Percentiles rank a stretch among this genome's conserved stretches.
phyloP scores from a whole-genome alignment of 2,113 vertebrate genomes.

The Antigone vipio region DNA sequence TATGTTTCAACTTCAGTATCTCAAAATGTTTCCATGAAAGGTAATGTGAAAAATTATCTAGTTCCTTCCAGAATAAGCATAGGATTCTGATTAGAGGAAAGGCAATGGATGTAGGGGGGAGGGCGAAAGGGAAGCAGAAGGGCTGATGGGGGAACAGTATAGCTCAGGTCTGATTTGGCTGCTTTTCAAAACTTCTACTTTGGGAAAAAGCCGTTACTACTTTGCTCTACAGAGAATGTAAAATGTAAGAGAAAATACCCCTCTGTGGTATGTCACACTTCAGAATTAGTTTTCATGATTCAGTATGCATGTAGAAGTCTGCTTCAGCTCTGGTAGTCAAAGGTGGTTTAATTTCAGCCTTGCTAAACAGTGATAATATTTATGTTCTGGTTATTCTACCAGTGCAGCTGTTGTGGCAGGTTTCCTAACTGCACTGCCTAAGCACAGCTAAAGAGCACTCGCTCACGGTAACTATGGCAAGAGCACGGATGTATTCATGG shows the following conservation, averaged over 20 bases:
- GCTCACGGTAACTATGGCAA: neutral
- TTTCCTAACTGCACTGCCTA: neutral
- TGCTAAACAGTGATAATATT: neutral
- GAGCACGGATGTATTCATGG: neutral
- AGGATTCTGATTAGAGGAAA: neutral
- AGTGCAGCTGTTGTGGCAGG: neutral
- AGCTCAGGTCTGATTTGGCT: neutral
- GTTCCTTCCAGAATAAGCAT: neutral
- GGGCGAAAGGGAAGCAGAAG: too few relatives aligned
- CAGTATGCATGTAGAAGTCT: neutral
- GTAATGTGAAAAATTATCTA: neutral
- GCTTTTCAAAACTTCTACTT: neutral
- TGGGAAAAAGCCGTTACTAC: neutral
- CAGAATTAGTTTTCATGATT: neutral
- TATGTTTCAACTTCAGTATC: neutral
- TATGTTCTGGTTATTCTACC: constrained; percentile 1
- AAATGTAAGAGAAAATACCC: neutral
- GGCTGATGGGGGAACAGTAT: neutral
- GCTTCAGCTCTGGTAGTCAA: neutral
- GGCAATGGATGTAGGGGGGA: too few relatives aligned
- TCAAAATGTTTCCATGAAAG: neutral
- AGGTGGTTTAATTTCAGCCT: neutral
- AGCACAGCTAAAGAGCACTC: neutral
- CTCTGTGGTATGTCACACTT: neutral
- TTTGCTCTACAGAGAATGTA: neutral